Evolutionary conservation across 2,888 invertebrate genomes (phyloP), one percentile per base, ranked within the genome.

Genomic region (Creontiades dilutus): DNA sequence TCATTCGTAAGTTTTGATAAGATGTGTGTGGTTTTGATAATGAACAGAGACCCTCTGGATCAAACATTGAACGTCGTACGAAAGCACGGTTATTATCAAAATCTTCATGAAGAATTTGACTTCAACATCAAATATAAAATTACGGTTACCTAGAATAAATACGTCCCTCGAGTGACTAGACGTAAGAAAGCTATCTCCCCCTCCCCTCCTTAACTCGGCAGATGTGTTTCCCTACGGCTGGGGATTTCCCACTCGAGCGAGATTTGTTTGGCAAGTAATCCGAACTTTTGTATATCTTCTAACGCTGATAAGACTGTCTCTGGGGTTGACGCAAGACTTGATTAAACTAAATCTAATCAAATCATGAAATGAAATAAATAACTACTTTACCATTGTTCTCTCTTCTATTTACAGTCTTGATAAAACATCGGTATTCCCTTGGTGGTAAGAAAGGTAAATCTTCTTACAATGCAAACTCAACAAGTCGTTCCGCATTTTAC

Each of bases 311-410:
- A 16, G 52, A 16, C 52, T 52, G 52, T 52, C 52, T 52, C 52
- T 16, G 16, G 11, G 13, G 52, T 13, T 52, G 16, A 16, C 13
- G 1, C 16, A 13, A 52, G 52, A 13, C 52, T 52, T 61, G 16
- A 61, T 61, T n/a, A 61, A 61, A 61, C 61, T 61, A 19, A 61
- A 61, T 61, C 61, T 19, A 61, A 61, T 19, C 61, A 61, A 61
- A 61, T 19, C 61, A 61, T n/a, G 61, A 61, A 61, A 61, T 61
- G n/a, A n/a, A 52, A 52, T 61, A 19, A 16, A 61, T 19, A 19
- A 61, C 61, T 61, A 61, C 61, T 19, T 61, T 19, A 61, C 61
- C 16, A n/a, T n/a, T 14, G 52, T 52, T 52, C 52, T 52, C 52
- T 52, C 52, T 52, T 52, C 16, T 52, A 52, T 52, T 52, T 52